Evolutionary conservation across 1,140 invertebrate genomes (phyloP).

Genomic region (Bombus turneri): DNA sequence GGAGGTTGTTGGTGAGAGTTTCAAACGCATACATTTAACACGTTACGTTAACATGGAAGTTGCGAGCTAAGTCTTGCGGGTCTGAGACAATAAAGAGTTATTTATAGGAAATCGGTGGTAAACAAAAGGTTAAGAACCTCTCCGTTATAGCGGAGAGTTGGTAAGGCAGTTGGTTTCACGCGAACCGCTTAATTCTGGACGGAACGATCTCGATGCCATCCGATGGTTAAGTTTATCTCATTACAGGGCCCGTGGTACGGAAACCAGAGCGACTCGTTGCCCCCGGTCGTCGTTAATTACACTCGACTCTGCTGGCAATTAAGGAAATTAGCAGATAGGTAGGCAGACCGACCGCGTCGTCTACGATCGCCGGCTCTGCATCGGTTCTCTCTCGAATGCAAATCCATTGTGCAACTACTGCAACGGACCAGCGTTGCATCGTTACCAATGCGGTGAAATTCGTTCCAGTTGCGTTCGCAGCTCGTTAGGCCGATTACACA

Average conservation of each 20-base stretch:
- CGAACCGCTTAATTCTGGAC: slow-evolving; percentile 24
- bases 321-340: slow-evolving; percentile 73
- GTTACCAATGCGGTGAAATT: slow-evolving; percentile 66
- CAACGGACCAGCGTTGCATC: slow-evolving; percentile 39
- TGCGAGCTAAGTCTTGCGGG: too few relatives aligned
- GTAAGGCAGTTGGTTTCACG: not conserved
- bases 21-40: too few relatives aligned
- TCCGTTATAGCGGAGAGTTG: too few relatives aligned
- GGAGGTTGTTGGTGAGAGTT: too few relatives aligned
- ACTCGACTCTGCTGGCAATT: slow-evolving; percentile 68
- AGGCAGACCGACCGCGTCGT: slow-evolving; percentile 31
- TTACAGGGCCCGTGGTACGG: slow-evolving; percentile 66
- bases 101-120: too few relatives aligned
- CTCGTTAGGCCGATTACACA: slow-evolving; percentile 66
- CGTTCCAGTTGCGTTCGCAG: slow-evolving; percentile 66
- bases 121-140: too few relatives aligned
- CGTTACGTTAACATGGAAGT: too few relatives aligned
- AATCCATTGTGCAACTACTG: slow-evolving; percentile 72
- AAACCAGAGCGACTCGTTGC: slow-evolving; percentile 67
- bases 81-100: too few relatives aligned
- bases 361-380: not conserved
- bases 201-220: slow-evolving; percentile 7
- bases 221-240: slow-evolving; percentile 65
- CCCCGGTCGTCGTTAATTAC: slow-evolving; percentile 71
- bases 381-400: slow-evolving; percentile 58